These are phyloP conservation scores for Agrypnus murinus DNA, from an alignment of 2,888 invertebrate species.

Conservation along the genomic window DNA sequence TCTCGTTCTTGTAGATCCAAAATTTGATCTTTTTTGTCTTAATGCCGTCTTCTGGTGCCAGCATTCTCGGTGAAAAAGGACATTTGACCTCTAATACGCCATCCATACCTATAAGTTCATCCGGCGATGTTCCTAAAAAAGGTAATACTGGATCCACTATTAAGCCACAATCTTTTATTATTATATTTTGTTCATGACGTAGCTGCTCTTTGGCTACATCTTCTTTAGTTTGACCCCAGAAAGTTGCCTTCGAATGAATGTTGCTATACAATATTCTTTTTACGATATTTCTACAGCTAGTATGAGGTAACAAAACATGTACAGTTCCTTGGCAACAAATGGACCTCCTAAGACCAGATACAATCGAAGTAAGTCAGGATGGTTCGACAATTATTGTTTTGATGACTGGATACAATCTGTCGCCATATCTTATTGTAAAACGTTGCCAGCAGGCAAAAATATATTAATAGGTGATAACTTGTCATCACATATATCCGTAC, in stretches of 20 bases:
- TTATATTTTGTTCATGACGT: neutral
- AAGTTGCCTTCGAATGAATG: neutral
- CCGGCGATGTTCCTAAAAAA: neutral
- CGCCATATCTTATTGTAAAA: too few relatives aligned
- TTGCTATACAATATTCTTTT: neutral
- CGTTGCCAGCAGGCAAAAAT: too few relatives aligned
- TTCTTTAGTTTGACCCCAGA: neutral
- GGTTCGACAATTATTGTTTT: slow-evolving; percentile 20
- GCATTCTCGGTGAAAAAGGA: neutral
- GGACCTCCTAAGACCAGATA: slow-evolving; percentile 3
- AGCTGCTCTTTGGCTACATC: neutral
- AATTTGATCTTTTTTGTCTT: neutral
- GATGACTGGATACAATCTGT: too few relatives aligned
- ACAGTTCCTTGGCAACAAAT: neutral
- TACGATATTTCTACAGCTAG: neutral
- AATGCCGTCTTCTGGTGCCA: neutral
- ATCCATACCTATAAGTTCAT: neutral
- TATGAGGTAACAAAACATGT: too few relatives aligned
- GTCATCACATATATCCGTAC: too few relatives aligned
- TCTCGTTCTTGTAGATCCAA: neutral
- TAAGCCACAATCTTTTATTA: neutral
- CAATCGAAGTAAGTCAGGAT: slow-evolving; percentile 22
- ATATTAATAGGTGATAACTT: too few relatives aligned
- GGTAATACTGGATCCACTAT: neutral
- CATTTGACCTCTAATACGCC: slow-evolving; percentile 1